Evolutionary conservation across 1,140 invertebrate genomes (phyloP).

Genomic region (Meloidogyne hapla): DNA sequence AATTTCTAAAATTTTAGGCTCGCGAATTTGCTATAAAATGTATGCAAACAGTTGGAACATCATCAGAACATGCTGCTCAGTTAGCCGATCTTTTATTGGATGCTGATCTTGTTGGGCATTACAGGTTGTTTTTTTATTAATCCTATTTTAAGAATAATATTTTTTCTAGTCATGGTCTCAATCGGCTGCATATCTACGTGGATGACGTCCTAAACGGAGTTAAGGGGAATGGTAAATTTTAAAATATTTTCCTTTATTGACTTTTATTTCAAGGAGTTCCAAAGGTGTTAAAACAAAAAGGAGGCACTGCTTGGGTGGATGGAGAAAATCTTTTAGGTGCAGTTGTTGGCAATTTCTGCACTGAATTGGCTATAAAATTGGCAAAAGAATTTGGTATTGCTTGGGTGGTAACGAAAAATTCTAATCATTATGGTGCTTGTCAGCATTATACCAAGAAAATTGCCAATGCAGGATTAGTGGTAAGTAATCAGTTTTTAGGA

Average conservation of each 20-base stretch:
- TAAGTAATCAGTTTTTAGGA: slow-evolving; percentile 53
- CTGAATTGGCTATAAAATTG: slow-evolving; percentile 78
- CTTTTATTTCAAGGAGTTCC: slow-evolving; percentile 40
- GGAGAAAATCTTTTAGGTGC: slow-evolving; percentile 68
- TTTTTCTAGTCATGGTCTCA: slow-evolving; percentile 47
- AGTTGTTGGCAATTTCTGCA: slow-evolving; percentile 83
- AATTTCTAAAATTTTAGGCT: slow-evolving; percentile 41
- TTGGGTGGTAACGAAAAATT: slow-evolving; percentile 80
- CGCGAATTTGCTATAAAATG: slow-evolving; percentile 40
- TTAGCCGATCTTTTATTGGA: slow-evolving; percentile 44
- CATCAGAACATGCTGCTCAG: slow-evolving; percentile 40
- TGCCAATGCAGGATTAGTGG: slow-evolving; percentile 74
- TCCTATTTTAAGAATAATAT: not conserved
- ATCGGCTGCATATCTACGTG: slow-evolving; percentile 49
- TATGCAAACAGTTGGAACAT: slow-evolving; percentile 39
- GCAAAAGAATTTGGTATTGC: slow-evolving; percentile 75
- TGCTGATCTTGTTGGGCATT: slow-evolving; percentile 46
- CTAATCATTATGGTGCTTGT: slow-evolving; percentile 88
- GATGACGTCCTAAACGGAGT: slow-evolving; percentile 48
- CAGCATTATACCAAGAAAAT: slow-evolving; percentile 71
- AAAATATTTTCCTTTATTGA: slow-evolving; percentile 17
- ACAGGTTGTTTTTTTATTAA: slow-evolving; percentile 5
- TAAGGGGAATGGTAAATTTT: slow-evolving; percentile 25
- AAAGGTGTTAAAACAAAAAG: slow-evolving; percentile 49
- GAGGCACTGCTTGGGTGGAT: slow-evolving; percentile 62